Evolutionary conservation across 2,113 vertebrate genomes (phyloP).

Genomic region (Hippocampus mohnikei): DNA sequence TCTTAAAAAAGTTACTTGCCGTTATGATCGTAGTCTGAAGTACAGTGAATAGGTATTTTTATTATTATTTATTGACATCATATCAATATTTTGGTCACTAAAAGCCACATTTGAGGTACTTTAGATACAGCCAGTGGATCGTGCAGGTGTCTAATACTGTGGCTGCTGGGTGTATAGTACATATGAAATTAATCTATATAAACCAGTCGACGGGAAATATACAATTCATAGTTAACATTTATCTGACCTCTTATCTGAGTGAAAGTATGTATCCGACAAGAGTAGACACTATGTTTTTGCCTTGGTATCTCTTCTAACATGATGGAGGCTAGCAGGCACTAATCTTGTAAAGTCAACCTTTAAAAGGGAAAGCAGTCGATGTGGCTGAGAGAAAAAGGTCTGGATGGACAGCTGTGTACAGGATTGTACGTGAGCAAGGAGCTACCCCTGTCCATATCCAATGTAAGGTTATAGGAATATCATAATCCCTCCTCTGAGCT

Average conservation of each 20-base stretch:
- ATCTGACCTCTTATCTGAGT: constrained; percentile 60
- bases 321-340: constrained; percentile 67
- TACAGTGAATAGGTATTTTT: background rate
- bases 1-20: background rate
- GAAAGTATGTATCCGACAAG: constrained; percentile 63
- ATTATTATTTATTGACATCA: background rate
- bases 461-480: constrained; percentile 93
- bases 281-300: constrained; percentile 65
- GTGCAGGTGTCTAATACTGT: background rate
- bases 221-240: constrained; percentile 63
- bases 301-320: constrained; percentile 68
- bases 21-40: background rate
- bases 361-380: constrained; percentile 56
- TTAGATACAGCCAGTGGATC: too few species aligned
- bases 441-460: constrained; percentile 83
- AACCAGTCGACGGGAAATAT: constrained; percentile 42
- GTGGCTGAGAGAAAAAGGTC: constrained; percentile 48
- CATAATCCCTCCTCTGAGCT: constrained; percentile 93
- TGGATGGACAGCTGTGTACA: constrained; percentile 60
- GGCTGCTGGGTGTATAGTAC: constrained; percentile 16
- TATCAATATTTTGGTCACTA: background rate
- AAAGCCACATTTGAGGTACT: too few species aligned
- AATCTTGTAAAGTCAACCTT: constrained; percentile 81
- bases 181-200: constrained; percentile 41
- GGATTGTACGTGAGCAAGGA: constrained; percentile 74